These are phyloP conservation scores for Linhomoeus sp. DNA, from an alignment of 2,888 invertebrate genomes.

Conservation along the genomic window DNA sequence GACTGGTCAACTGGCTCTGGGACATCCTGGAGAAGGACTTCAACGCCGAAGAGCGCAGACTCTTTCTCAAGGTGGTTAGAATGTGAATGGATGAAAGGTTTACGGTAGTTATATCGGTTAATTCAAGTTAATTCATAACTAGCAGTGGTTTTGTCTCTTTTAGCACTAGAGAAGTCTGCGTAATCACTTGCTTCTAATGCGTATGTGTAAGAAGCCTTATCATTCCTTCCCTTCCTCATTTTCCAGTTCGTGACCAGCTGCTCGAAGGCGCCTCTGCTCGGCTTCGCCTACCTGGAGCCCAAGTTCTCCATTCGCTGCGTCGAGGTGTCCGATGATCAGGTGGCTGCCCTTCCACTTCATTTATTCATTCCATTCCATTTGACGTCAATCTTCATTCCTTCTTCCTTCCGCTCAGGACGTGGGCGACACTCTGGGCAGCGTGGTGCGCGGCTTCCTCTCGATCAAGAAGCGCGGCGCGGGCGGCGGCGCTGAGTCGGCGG, in stretches of 20 bases:
- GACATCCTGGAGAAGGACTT: conserved; percentile 90
- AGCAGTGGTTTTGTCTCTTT: too few species aligned
- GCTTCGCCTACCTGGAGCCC: conserved; percentile 86
- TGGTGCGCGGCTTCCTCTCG: conserved; percentile 90
- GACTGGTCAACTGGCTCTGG: conserved; percentile 96
- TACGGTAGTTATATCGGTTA: too few species aligned
- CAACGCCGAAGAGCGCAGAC: conserved; percentile 63
- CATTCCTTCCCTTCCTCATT: too few species aligned
- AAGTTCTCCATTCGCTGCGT: conserved; percentile 96
- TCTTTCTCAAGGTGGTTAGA: conserved; percentile 57
- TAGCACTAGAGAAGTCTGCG: too few species aligned
- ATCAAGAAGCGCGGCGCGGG: conserved; percentile 82
- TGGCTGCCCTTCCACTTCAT: conserved; percentile 10
- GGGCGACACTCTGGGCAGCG: conserved; percentile 56
- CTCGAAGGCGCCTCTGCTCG: conserved; percentile 83
- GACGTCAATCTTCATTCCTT: too few species aligned
- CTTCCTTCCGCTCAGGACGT: conserved; percentile 9
- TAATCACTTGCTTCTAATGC: too few species aligned
- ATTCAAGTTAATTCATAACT: too few species aligned
- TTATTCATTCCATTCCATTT: too few species aligned
- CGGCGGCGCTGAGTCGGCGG: conserved; percentile 5
- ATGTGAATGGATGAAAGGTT: not conserved
- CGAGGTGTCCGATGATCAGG: conserved; percentile 81
- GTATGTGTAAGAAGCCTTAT: too few species aligned
- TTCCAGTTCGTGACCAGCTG: conserved; percentile 52